A percentile compares a stretch with the other conserved stretches of the same genome.
phyloP scores from a whole-genome alignment of 1,140 invertebrate genomes.

The Teleopsis dalmanni region DNA sequence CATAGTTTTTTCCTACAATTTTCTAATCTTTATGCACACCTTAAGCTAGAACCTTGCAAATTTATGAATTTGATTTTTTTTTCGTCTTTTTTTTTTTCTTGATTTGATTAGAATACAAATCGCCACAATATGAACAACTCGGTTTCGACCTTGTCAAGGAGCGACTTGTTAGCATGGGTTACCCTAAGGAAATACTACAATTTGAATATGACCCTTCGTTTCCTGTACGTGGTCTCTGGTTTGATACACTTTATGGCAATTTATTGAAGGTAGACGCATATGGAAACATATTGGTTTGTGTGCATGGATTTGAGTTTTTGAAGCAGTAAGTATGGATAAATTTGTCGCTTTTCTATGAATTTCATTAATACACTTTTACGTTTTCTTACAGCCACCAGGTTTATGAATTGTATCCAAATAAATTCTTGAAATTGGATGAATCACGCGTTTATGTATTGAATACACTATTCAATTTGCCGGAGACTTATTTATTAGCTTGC shows the following conservation, averaged over 20 bases:
- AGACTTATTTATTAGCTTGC: constrained; percentile 92
- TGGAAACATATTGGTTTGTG: constrained; percentile 95
- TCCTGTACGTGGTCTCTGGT: constrained; percentile 96
- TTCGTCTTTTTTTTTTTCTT: no score
- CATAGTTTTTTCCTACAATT: no score
- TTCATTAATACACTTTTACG: constrained; percentile 16
- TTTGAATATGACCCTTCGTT: constrained; percentile 98
- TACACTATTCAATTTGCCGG: constrained; percentile 95
- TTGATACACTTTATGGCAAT: constrained; percentile 94
- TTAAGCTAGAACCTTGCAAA: no score
- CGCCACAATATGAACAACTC: constrained; percentile 88
- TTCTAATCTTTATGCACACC: no score
- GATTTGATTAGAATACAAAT: constrained; percentile 96
- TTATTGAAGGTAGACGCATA: constrained; percentile 96
- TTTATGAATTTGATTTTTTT: no score
- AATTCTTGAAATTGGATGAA: constrained; percentile 92
- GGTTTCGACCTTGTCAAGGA: constrained; percentile 91
- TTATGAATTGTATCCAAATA: constrained; percentile 95
- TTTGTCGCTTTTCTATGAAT: background rate
- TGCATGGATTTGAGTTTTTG: constrained; percentile 94
- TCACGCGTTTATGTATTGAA: constrained; percentile 92
- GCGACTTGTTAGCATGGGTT: constrained; percentile 83
- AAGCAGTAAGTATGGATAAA: constrained; percentile 79
- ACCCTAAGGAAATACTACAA: constrained; percentile 78
- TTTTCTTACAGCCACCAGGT: constrained; percentile 79